phyloP scores from a whole-genome alignment of 2,888 invertebrate genomes.

The Axea sp. region DNA sequence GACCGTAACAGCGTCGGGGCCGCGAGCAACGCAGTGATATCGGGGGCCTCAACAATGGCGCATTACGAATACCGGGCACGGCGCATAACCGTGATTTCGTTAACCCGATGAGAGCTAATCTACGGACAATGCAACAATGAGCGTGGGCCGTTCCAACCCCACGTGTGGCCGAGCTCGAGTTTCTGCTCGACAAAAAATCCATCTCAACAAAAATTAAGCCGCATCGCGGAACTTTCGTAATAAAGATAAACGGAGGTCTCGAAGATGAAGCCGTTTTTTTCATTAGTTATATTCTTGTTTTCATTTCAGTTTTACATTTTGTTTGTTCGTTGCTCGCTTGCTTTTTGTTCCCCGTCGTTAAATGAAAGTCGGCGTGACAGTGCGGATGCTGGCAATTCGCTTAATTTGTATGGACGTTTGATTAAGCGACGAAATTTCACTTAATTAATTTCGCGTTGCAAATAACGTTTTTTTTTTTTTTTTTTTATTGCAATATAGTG shows the following conservation, averaged over 20 bases:
- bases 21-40: constrained; percentile 55
- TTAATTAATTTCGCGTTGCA: too few species aligned
- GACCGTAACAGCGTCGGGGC: constrained; percentile 44
- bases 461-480: too few species aligned
- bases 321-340: too few species aligned
- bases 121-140: constrained; percentile 63
- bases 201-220: constrained; percentile 14
- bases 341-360: too few species aligned
- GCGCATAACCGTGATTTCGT: constrained; percentile 62
- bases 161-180: constrained; percentile 28
- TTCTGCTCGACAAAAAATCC: constrained; percentile 10
- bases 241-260: constrained; percentile 13
- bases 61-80: constrained; percentile 60
- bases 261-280: not conserved
- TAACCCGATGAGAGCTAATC: constrained; percentile 63
- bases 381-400: too few species aligned
- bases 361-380: too few species aligned
- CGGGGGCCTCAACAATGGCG: constrained; percentile 60
- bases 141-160: constrained; percentile 57
- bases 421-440: too few species aligned
- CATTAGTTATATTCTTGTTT: too few species aligned
- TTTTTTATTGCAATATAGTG: too few species aligned
- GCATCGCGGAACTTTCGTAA: constrained; percentile 19
- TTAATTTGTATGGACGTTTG: too few species aligned
- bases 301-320: too few species aligned